A percentile compares a stretch with the other conserved stretches of the same genome.
These are phyloP conservation scores for Tinamus guttatus DNA, from an alignment of 2,113 vertebrate species.

Conservation along the genomic window DNA sequence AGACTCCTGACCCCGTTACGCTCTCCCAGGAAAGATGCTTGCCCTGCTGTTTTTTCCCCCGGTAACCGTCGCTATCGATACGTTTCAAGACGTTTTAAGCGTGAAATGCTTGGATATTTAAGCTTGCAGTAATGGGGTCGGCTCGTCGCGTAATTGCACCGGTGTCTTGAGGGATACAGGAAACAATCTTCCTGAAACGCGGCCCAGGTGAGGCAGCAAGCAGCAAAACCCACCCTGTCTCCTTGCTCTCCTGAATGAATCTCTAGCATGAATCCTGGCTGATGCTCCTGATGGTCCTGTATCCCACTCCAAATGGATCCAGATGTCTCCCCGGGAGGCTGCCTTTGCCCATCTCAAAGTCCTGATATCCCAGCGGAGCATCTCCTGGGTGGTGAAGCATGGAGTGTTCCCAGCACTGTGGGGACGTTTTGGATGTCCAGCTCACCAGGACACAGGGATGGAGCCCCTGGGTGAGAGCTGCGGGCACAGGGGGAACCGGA, in stretches of 20 bases:
- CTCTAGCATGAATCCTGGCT: background rate
- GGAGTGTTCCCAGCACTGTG: background rate
- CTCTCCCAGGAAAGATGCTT: background rate
- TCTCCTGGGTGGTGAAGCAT: background rate
- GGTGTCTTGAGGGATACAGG: background rate
- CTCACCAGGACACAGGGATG: background rate
- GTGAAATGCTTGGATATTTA: background rate
- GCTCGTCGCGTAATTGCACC: background rate
- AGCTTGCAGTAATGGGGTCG: background rate
- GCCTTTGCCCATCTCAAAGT: background rate
- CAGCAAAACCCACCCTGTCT: background rate
- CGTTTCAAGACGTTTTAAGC: background rate
- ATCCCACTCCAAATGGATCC: too few species aligned
- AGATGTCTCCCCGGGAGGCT: background rate
- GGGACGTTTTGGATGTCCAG: accelerated
- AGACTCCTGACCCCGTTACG: background rate
- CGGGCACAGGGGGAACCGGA: too few species aligned
- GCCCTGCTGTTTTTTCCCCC: background rate
- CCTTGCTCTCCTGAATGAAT: background rate
- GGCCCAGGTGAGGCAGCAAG: background rate
- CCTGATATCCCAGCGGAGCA: accelerated
- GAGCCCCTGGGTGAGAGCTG: too few species aligned
- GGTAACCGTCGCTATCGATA: background rate
- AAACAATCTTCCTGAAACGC: background rate
- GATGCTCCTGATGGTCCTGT: background rate